A percentile compares a stretch with the other conserved stretches of the same genome.
phyloP scores from a whole-genome alignment of 2,888 invertebrate species.

The Anagyrus pseudococci region DNA sequence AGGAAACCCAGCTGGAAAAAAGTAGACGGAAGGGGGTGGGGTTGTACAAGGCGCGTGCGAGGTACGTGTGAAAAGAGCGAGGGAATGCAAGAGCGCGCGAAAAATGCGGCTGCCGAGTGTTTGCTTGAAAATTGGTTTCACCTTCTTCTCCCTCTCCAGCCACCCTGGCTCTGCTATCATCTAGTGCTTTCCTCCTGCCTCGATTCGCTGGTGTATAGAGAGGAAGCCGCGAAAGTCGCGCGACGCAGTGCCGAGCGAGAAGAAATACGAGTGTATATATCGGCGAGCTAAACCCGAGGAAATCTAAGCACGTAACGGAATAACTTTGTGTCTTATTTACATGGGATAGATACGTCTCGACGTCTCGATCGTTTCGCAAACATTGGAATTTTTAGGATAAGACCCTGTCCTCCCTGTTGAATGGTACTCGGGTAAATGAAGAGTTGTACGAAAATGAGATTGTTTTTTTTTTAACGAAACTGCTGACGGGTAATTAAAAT shows the following conservation, averaged over 20 bases:
- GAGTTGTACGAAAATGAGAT: no score
- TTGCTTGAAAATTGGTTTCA: slow-evolving; percentile 12
- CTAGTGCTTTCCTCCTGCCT: no score
- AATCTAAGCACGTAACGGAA: slow-evolving; percentile 4
- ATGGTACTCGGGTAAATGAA: no score
- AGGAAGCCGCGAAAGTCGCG: no score
- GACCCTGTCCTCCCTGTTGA: not conserved
- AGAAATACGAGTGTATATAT: not conserved
- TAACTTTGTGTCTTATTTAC: slow-evolving; percentile 2
- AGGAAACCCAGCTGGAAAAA: no score
- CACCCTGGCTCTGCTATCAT: no score
- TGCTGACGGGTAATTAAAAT: no score
- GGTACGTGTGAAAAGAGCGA: not conserved
- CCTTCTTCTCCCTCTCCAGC: no score
- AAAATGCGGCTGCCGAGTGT: not conserved
- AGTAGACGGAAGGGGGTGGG: no score
- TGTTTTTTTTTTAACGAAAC: no score
- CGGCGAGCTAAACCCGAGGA: not conserved
- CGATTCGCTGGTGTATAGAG: no score
- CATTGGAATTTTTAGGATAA: not conserved
- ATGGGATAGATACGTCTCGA: slow-evolving; percentile 1
- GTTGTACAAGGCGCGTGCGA: not conserved
- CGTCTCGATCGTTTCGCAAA: slow-evolving; percentile 1
- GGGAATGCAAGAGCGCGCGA: not conserved
- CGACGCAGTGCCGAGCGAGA: no score